Conservation (phyloP, 2,113 vertebrate genomes). For the Anarhynchus alexandrinus region DNA sequence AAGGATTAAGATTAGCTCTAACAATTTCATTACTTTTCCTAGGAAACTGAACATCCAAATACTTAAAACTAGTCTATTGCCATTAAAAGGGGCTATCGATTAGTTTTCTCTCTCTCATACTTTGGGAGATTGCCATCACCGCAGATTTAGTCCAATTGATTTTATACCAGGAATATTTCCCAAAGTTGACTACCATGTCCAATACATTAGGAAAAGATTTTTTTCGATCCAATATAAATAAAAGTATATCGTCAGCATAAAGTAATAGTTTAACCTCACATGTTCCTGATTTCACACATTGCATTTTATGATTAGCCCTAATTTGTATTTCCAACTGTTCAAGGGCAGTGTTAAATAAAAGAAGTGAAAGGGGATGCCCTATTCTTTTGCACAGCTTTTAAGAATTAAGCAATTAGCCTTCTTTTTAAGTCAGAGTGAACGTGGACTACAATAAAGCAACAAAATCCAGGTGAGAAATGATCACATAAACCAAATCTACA, state of each 20-base stretch:
- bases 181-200: neutral
- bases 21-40: conserved; percentile 40
- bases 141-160: neutral
- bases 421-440: neutral
- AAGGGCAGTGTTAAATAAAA: neutral
- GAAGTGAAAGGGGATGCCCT: neutral
- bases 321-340: neutral
- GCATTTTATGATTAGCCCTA: neutral
- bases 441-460: neutral
- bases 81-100: neutral
- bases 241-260: neutral
- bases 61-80: neutral
- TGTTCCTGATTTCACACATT: neutral
- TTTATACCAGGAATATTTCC: neutral
- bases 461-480: neutral
- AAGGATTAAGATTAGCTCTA: conserved; percentile 52
- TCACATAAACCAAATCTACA: neutral
- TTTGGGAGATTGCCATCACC: conserved; percentile 1
- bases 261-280: neutral
- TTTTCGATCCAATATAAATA: neutral
- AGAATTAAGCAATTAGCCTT: neutral
- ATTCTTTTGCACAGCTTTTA: neutral
- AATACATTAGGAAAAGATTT: neutral
- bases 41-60: conserved; percentile 20
- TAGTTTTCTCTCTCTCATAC: neutral